Evolutionary conservation across 2,113 vertebrate species (phyloP), one percentile per base, ranked within the genome.

Genomic region (Poicephalus gulielmi): DNA sequence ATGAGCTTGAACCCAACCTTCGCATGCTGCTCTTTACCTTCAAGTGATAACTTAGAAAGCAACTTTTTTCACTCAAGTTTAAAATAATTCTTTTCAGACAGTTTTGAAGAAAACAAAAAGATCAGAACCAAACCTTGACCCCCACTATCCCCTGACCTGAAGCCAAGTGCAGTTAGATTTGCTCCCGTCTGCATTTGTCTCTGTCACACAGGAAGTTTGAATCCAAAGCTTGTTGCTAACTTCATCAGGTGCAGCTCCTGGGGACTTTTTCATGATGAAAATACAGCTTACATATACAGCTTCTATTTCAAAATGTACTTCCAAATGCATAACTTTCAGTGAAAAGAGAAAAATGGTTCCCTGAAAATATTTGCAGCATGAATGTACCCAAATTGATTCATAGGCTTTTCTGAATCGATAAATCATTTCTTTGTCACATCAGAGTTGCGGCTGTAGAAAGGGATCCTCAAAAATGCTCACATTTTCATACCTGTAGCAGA

Each of bases 11-110:
- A 94, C 86, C 88, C 37, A 81, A 98, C 97, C 95, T 95, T 97
- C 97, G 96, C 96, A 90, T 74, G 87, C 93, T 95, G 86, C 66
- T 96, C 88, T 95, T 96, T 98, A 97, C 96, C 96, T 98, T 92
- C 95, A 94, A 96, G 97, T 96, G 95, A 97, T 97, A 96, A 97
- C 81, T 96, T 83, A 95, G 75, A 80, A 97, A 97, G 91, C 83
- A 97, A 86, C 94, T 79, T 50, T 88, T 96, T 84, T 82, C 49
- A 95, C 87, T 94, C 93, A 96, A 84, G 73, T 90, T 93, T 43
- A 92, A 95, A 95, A 90, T 95, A 71, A 59, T 93, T 91, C 77
- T 89, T 97, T 96, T 83, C 83, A 96, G 93, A 89, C 55, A 17
- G 77, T 92, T 97, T 76, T 70, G 67, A 93, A 59, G 59, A 66